Percentiles rank a stretch among this genome's conserved stretches.
Conservation (phyloP, 2,113 vertebrate species). For the Hydrolagus affinis region DNA sequence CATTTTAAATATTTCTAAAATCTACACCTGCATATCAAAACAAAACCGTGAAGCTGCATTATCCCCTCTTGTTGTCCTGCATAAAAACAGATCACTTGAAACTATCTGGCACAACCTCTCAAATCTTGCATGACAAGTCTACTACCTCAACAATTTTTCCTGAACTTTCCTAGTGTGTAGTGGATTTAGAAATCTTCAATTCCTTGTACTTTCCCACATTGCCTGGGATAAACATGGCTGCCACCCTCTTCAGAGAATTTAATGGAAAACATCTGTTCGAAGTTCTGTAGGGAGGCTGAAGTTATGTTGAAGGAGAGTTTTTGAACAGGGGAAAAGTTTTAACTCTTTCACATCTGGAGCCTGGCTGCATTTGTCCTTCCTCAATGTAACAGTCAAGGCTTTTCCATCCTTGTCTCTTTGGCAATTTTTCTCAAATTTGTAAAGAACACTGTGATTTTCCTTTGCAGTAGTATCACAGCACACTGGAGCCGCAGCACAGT, state of each 20-base stretch:
- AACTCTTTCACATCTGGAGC: background rate
- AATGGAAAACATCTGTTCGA: slow-evolving; percentile 28
- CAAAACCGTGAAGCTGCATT: slow-evolving; percentile 52
- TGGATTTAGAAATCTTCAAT: slow-evolving; percentile 23
- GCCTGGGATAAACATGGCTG: slow-evolving; percentile 25
- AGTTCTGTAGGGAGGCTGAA: slow-evolving; percentile 12
- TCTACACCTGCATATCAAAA: slow-evolving; percentile 65
- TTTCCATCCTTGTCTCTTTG: no score
- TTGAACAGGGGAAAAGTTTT: background rate
- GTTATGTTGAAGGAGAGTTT: background rate
- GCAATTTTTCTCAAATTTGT: background rate
- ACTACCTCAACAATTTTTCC: background rate
- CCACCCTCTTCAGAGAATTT: slow-evolving; percentile 25
- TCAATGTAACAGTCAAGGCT: no score
- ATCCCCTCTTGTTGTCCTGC: slow-evolving; percentile 52
- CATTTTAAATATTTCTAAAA: slow-evolving; percentile 95
- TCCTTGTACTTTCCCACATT: slow-evolving; percentile 7
- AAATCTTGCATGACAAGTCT: background rate
- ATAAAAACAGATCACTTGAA: background rate
- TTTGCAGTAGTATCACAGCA: background rate
- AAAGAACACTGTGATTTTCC: background rate
- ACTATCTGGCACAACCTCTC: background rate
- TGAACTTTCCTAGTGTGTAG: background rate
- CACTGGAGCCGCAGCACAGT: no score
- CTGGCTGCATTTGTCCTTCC: no score